phyloP scores from a whole-genome alignment of 2,113 vertebrate species.

The Oplegnathus fasciatus region DNA sequence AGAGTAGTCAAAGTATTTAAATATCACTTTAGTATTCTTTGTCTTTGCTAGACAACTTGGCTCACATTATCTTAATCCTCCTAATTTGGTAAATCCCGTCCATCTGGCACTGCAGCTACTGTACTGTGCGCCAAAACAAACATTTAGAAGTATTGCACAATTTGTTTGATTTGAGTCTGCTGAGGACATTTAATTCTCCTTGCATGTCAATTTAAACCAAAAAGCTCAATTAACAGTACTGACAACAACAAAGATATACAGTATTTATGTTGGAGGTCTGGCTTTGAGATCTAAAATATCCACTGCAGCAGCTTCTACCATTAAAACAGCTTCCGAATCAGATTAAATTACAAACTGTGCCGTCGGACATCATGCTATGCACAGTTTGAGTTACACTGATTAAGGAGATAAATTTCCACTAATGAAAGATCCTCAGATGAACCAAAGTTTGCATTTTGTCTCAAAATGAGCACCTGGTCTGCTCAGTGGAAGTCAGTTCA shows the following conservation, averaged over 20 bases:
- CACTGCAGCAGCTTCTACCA: background rate
- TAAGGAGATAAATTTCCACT: background rate
- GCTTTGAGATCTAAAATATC: conserved; percentile 6
- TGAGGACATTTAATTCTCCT: conserved; percentile 13
- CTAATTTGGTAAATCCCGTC: conserved; percentile 44
- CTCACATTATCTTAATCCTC: conserved; percentile 36
- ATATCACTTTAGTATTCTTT: background rate
- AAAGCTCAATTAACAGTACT: background rate
- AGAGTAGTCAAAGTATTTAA: background rate
- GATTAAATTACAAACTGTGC: background rate
- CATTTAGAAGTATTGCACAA: background rate
- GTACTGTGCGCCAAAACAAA: background rate
- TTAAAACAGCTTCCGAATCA: background rate
- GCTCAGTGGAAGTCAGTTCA: background rate
- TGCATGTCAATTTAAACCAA: conserved; percentile 12
- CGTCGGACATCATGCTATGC: background rate
- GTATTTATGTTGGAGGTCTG: background rate
- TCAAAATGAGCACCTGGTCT: conserved; percentile 10
- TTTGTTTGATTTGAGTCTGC: conserved; percentile 12
- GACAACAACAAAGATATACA: background rate
- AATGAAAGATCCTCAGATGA: background rate
- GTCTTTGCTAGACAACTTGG: background rate
- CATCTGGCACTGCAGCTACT: conserved; percentile 19
- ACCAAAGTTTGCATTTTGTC: background rate
- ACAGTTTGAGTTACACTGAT: conserved; percentile 5